These are phyloP conservation scores for Plumapathes pennacea DNA, from an alignment of 92 coral and sea anemone genomes.

Conservation along the genomic window DNA sequence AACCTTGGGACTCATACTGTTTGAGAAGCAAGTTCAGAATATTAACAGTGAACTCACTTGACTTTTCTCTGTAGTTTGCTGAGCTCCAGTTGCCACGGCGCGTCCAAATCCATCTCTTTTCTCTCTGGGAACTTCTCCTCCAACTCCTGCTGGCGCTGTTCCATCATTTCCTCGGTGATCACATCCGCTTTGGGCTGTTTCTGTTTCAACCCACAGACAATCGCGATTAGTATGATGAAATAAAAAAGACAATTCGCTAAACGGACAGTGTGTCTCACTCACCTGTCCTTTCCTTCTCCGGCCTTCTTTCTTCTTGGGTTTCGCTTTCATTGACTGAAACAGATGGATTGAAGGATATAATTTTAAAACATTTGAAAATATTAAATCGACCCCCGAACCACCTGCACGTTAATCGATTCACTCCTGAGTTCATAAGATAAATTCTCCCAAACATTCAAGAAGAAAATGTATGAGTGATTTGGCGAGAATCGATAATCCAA, in stretches of 20 bases:
- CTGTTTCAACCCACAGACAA: slow-evolving; percentile 10
- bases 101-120: slow-evolving; percentile 85
- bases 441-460: too few species aligned
- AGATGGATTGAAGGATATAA: too few species aligned
- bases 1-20: too few species aligned
- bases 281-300: slow-evolving; percentile 55
- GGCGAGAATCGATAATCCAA: too few species aligned
- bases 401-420: too few species aligned
- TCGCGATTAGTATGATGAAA: not conserved
- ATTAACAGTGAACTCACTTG: too few species aligned
- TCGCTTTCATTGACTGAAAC: slow-evolving; percentile 70
- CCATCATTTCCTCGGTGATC: slow-evolving; percentile 64
- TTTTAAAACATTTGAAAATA: not conserved
- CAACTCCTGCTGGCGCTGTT: slow-evolving; percentile 77
- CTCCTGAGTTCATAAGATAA: too few species aligned
- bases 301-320: slow-evolving; percentile 65
- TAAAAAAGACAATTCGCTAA: not conserved
- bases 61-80: slow-evolving; percentile 86
- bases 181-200: slow-evolving; percentile 40
- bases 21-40: too few species aligned
- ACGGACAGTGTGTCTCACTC: not conserved
- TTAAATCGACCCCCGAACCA: not conserved
- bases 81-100: slow-evolving; percentile 89
- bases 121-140: slow-evolving; percentile 96
- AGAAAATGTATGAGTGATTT: too few species aligned